Evolutionary conservation across 2,888 invertebrate genomes (phyloP).

Genomic region (Eupsilia transversa): DNA sequence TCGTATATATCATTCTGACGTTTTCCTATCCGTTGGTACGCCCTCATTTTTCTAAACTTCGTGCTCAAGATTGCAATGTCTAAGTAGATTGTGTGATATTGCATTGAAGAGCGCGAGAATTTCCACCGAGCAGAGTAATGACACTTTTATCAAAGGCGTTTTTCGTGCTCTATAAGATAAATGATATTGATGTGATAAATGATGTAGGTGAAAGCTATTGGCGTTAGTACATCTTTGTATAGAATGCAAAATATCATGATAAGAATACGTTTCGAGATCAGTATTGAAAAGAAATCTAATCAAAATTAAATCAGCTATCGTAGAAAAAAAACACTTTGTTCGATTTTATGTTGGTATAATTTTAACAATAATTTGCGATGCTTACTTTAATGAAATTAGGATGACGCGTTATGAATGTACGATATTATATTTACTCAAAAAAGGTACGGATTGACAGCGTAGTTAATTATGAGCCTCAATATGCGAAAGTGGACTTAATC

Average conservation of each 20-base stretch:
- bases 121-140: slow-evolving; percentile 36
- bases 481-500: slow-evolving; percentile 33
- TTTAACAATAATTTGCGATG: neutral
- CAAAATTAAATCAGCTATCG: neutral
- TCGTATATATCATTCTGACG: slow-evolving; percentile 39
- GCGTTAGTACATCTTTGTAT: slow-evolving; percentile 2
- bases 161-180: slow-evolving; percentile 32
- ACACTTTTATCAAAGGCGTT: slow-evolving; percentile 45
- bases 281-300: neutral
- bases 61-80: slow-evolving; percentile 47
- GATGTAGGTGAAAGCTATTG: slow-evolving; percentile 15
- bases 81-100: slow-evolving; percentile 40
- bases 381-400: neutral
- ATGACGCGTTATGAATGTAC: neutral
- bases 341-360: neutral
- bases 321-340: neutral
- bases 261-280: slow-evolving; percentile 13
- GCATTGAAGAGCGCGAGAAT: slow-evolving; percentile 21
- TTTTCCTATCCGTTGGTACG: slow-evolving; percentile 24
- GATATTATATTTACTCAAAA: neutral
- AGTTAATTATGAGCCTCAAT: slow-evolving; percentile 19
- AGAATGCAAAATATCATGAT: slow-evolving; percentile 5
- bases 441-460: neutral
- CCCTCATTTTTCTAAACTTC: slow-evolving; percentile 50
- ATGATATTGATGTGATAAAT: slow-evolving; percentile 47